Conservation (phyloP, 37 sponge, comb jelly and placozoan species). For the Cliona cf. orientalis region DNA sequence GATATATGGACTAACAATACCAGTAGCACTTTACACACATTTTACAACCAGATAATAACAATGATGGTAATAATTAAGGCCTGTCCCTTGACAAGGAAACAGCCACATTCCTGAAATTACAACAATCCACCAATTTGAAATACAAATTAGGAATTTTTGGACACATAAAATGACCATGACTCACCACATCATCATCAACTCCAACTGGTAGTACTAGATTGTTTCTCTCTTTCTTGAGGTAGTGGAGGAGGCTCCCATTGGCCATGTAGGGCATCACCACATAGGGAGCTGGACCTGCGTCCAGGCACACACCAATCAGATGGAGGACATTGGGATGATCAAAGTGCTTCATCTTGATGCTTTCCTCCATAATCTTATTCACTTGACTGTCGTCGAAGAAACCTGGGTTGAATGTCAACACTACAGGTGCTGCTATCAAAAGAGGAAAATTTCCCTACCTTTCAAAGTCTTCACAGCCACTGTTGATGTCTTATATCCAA, state of each 20-base stretch:
- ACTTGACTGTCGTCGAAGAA: slow-evolving; percentile 4
- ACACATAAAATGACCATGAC: no score
- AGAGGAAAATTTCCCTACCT: no score
- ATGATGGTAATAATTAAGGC: no score
- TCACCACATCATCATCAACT: slow-evolving; percentile 34
- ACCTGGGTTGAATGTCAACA: no score
- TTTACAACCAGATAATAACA: no score
- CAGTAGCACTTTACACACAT: no score
- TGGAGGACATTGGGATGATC: slow-evolving; percentile 47
- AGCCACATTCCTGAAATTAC: no score
- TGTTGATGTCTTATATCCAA: background rate
- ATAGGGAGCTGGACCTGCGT: slow-evolving; percentile 46
- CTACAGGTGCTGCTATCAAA: no score
- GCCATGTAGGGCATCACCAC: slow-evolving; percentile 44
- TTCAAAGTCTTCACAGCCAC: slow-evolving; percentile 45
- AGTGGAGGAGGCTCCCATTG: slow-evolving; percentile 36
- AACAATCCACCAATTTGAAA: no score
- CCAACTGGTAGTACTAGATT: background rate
- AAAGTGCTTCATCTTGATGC: slow-evolving; percentile 43
- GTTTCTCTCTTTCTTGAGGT: slow-evolving; percentile 28
- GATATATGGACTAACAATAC: no score
- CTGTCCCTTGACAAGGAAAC: no score
- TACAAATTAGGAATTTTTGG: no score
- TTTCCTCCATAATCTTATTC: slow-evolving; percentile 26
- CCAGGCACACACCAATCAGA: slow-evolving; percentile 42